phyloP scores from a whole-genome alignment of 2,797 vertebrate species.

The Sebastes trivittatus region DNA sequence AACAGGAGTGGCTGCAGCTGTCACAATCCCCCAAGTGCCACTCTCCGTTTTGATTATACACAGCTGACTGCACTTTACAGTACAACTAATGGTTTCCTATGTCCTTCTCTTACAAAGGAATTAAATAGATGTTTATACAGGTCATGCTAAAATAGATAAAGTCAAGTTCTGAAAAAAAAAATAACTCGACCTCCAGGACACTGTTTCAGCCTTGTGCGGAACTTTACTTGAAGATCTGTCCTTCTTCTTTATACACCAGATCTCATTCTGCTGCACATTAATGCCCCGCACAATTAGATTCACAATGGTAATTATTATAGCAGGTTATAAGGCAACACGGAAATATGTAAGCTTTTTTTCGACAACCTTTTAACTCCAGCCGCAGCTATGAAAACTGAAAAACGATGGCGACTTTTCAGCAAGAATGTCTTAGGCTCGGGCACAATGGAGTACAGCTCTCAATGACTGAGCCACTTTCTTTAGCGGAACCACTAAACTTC shows the following conservation, averaged over 20 bases:
- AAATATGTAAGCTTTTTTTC: slow-evolving; percentile 61
- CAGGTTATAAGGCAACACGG: slow-evolving; percentile 40
- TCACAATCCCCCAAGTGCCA: slow-evolving; percentile 49
- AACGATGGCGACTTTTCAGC: slow-evolving; percentile 60
- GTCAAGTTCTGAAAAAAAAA: not conserved
- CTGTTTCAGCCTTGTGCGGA: not conserved
- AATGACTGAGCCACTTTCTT: slow-evolving; percentile 76
- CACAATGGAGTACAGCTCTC: slow-evolving; percentile 70
- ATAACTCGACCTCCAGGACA: slow-evolving; percentile 4
- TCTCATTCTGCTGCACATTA: slow-evolving; percentile 9
- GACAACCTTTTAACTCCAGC: slow-evolving; percentile 65
- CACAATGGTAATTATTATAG: slow-evolving; percentile 64
- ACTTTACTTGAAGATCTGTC: slow-evolving; percentile 27
- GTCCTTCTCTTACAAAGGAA: not conserved
- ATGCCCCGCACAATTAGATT: slow-evolving; percentile 46
- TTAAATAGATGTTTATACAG: slow-evolving; percentile 27
- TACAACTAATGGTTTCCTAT: slow-evolving; percentile 34
- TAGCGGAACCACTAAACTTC: slow-evolving; percentile 80
- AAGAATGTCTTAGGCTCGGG: slow-evolving; percentile 53
- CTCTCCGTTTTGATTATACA: slow-evolving; percentile 67
- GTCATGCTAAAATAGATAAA: not conserved
- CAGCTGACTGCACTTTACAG: slow-evolving; percentile 61
- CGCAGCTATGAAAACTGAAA: slow-evolving; percentile 56
- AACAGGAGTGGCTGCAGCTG: slow-evolving; percentile 62
- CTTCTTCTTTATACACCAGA: slow-evolving; percentile 9